Conservation (phyloP, 2,888 invertebrate genomes). For the Kryphioiulus occultus region DNA sequence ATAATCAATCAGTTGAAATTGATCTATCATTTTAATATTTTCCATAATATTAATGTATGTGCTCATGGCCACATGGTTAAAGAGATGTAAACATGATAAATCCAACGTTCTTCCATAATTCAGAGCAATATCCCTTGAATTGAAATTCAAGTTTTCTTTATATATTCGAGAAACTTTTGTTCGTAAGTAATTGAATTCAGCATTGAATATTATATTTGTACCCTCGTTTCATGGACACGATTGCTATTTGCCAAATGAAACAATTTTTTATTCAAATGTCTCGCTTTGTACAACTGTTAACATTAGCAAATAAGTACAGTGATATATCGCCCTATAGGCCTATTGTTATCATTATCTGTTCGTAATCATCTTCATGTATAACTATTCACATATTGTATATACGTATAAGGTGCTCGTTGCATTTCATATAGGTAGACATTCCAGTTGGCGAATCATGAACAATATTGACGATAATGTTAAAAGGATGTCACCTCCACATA, state of each 20-base stretch:
- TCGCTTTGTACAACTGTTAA: background rate
- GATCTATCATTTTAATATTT: background rate
- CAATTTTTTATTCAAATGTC: background rate
- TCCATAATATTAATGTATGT: background rate
- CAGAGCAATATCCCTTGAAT: background rate
- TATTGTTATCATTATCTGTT: slow-evolving; percentile 7
- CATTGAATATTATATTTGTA: slow-evolving; percentile 19
- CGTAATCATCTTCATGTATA: background rate
- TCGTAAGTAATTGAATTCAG: slow-evolving; percentile 10
- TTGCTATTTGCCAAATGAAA: slow-evolving; percentile 31
- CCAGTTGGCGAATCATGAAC: background rate
- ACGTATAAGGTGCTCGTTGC: background rate
- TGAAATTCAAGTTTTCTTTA: background rate
- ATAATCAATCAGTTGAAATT: background rate
- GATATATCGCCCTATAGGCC: background rate
- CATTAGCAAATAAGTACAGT: slow-evolving; percentile 24
- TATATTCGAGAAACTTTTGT: background rate
- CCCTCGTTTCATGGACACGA: background rate
- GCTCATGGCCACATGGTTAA: background rate
- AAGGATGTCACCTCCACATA: background rate
- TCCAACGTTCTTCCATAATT: slow-evolving; percentile 3
- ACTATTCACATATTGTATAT: background rate
- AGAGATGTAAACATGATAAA: background rate
- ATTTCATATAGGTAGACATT: background rate
- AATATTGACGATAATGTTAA: background rate